Conservation (phyloP, 2,797 vertebrate genomes). For the Remorina albescens region DNA sequence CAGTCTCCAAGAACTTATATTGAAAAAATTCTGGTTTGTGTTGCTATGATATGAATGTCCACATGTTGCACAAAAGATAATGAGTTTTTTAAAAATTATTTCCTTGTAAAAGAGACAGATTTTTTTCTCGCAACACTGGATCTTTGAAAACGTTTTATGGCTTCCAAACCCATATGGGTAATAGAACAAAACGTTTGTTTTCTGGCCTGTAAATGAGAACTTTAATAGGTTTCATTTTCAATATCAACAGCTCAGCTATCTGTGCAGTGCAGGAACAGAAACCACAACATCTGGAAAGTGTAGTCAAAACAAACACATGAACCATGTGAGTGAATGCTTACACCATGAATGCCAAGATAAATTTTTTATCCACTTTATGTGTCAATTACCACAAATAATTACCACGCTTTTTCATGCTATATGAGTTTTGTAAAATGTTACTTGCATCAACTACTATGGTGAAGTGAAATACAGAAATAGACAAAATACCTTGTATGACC, state of each 20-base stretch:
- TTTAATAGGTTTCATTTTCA: slow-evolving; percentile 43
- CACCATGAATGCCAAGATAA: slow-evolving; percentile 33
- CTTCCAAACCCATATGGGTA: slow-evolving; percentile 23
- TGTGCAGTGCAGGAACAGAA: slow-evolving; percentile 34
- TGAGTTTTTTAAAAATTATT: not conserved
- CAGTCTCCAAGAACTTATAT: not conserved
- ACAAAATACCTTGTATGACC: not conserved
- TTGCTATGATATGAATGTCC: not conserved
- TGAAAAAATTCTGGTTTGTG: not conserved
- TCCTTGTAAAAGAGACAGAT: not conserved
- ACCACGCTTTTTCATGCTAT: slow-evolving; percentile 17
- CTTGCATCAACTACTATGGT: slow-evolving; percentile 2
- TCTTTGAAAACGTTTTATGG: slow-evolving; percentile 5
- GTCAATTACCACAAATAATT: slow-evolving; percentile 44
- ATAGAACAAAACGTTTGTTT: not conserved
- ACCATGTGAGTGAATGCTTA: slow-evolving; percentile 52
- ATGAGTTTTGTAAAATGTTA: not conserved
- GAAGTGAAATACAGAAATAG: slow-evolving; percentile 1
- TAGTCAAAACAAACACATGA: slow-evolving; percentile 65
- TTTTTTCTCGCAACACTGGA: not conserved
- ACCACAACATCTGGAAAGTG: slow-evolving; percentile 67
- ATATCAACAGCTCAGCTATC: slow-evolving; percentile 65
- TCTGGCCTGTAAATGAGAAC: slow-evolving; percentile 21
- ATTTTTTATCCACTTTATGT: slow-evolving; percentile 51
- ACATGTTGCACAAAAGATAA: not conserved